Evolutionary conservation across 1,140 invertebrate genomes (phyloP), one percentile per base, ranked within the genome.

Genomic region (Zaprionus nigranus): DNA sequence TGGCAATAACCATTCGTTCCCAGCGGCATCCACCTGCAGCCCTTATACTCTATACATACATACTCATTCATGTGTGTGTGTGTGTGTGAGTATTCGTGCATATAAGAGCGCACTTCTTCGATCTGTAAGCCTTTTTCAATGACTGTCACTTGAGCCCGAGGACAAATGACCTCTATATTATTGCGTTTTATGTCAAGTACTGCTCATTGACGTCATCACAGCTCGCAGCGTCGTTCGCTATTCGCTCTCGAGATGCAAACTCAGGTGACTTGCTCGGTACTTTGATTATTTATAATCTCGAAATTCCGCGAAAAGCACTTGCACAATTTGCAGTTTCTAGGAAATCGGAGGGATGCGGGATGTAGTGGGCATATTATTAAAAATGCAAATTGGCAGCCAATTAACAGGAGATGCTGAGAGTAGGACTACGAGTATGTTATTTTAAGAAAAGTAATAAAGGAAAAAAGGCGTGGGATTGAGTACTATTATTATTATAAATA

Each of bases 161-260:
- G 70, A 72, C 86, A 82, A 90, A 85, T 90, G 81, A 90, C 76
- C 86, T 88, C 84, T 83, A 88, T 71, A 83, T 83, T 86, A 83
- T 82, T 83, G 81, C 84, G 74, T 81, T 81, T 81, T 85, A 77
- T 67, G 86, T 85, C 69, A 67, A 88, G 82, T 76, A 79, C 67
- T 67, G 38, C 66, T 74, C 34, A 76, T 75, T 81, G 85, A 79
- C 72, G 72, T 76, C 78, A 79, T 68, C 60, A 13, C 34, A 63
- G 54, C 54, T 59, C 60, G 12, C 26, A 15, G 34, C 34, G 28
- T 6, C 28, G 24, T 22, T 20, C n/a, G 51, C 20, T 9, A 15
- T 49, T 22, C 38, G 46, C 26, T 13, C 62, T 72, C 17, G 58
- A 30, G 30, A 43, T 62, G 17, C n/a, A 38, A 22, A 51, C 36